Conservation (phyloP, 2,888 invertebrate genomes). For the Teleiodes luculella region DNA sequence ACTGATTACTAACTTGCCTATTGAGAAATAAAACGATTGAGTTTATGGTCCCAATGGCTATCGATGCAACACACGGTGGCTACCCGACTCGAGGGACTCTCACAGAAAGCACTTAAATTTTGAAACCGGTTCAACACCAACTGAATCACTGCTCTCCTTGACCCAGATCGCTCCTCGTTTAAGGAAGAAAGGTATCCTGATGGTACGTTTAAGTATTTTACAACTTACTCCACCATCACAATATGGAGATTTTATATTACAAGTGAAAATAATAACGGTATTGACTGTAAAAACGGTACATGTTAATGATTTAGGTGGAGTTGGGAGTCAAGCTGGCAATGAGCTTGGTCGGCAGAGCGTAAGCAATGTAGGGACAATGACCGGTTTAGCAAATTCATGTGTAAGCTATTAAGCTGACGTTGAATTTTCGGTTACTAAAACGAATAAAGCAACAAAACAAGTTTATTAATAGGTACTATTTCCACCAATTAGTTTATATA, state of each 20-base stretch:
- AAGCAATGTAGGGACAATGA: conserved; percentile 41
- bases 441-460: no score
- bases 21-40: conserved; percentile 2
- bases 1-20: conserved; percentile 14
- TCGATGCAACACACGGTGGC: conserved; percentile 1
- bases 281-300: conserved; percentile 11
- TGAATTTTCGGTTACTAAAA: not conserved
- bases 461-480: no score
- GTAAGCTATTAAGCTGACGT: not conserved
- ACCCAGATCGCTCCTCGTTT: conserved; percentile 46
- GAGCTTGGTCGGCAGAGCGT: conserved; percentile 39
- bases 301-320: conserved; percentile 6
- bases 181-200: conserved; percentile 44
- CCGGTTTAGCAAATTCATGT: conserved; percentile 19
- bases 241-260: not conserved
- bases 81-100: conserved; percentile 20
- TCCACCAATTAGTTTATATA: no score
- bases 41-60: not conserved
- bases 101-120: conserved; percentile 33
- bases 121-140: conserved; percentile 59
- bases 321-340: conserved; percentile 8
- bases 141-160: conserved; percentile 59
- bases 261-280: conserved; percentile 16
- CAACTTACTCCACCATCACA: not conserved
- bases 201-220: conserved; percentile 1